phyloP scores from a whole-genome alignment of 1,140 invertebrate species.

The Plectrocnemia conspersa region DNA sequence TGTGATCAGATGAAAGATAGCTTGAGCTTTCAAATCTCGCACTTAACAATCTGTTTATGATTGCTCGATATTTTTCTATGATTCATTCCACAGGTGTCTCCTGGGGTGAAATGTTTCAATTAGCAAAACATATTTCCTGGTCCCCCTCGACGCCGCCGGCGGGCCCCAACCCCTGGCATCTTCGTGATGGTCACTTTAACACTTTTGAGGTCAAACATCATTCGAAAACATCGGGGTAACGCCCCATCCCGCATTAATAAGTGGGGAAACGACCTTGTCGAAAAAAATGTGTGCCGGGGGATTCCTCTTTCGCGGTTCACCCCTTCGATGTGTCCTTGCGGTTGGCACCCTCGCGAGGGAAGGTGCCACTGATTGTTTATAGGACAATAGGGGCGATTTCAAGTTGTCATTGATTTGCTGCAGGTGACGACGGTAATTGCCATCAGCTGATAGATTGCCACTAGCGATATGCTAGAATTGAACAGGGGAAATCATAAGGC shows the following conservation, averaged over 20 bases:
- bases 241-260: background rate
- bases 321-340: slow-evolving; percentile 8
- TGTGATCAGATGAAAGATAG: too few species aligned
- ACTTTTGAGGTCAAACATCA: too few species aligned
- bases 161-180: too few species aligned
- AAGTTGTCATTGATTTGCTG: slow-evolving; percentile 16
- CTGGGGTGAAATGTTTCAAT: too few species aligned
- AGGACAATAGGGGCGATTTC: slow-evolving; percentile 20
- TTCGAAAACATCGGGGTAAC: too few species aligned
- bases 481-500: background rate
- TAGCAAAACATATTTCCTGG: too few species aligned
- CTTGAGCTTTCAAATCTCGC: too few species aligned
- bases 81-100: too few species aligned
- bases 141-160: too few species aligned
- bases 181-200: too few species aligned
- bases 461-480: background rate
- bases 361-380: slow-evolving; percentile 14
- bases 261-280: slow-evolving; percentile 18
- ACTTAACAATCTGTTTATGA: too few species aligned
- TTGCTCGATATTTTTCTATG: too few species aligned
- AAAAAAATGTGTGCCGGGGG: slow-evolving; percentile 11
- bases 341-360: background rate
- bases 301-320: slow-evolving; percentile 7
- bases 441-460: slow-evolving; percentile 1
- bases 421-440: slow-evolving; percentile 15